A percentile compares a stretch with the other conserved stretches of the same genome.
Evolutionary conservation across 1,140 invertebrate genomes (phyloP).

Genomic region (Drosophila mauritiana): DNA sequence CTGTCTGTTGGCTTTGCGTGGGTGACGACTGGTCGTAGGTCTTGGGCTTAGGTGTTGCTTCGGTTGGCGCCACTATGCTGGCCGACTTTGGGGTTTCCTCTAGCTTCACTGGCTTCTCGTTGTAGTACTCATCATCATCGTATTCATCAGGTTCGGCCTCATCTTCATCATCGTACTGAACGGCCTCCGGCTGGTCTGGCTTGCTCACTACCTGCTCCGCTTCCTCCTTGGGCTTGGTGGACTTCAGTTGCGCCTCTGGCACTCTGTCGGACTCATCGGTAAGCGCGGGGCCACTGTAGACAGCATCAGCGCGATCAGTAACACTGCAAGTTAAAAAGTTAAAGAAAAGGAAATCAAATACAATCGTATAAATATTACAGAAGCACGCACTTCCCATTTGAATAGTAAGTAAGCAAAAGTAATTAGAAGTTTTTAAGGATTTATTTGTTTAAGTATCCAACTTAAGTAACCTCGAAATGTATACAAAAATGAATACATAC

Average conservation of each 20-base stretch:
- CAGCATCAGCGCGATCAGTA: slow-evolving; percentile 77
- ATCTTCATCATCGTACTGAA: slow-evolving; percentile 83
- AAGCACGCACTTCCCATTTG: background rate
- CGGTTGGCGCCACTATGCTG: slow-evolving; percentile 13
- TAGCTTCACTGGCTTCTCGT: slow-evolving; percentile 71
- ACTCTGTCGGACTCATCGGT: slow-evolving; percentile 74
- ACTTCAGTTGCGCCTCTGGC: slow-evolving; percentile 70
- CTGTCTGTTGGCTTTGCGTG: slow-evolving; percentile 83
- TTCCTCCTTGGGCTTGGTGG: slow-evolving; percentile 67
- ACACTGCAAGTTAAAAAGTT: slow-evolving; percentile 46
- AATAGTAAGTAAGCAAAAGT: background rate
- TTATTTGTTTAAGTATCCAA: background rate
- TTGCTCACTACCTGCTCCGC: slow-evolving; percentile 43
- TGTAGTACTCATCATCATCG: slow-evolving; percentile 85
- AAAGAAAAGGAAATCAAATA: background rate
- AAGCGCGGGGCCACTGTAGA: slow-evolving; percentile 66
- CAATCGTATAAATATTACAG: background rate
- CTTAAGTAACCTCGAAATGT: background rate
- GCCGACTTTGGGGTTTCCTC: slow-evolving; percentile 45
- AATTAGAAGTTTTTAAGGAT: background rate
- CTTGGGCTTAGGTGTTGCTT: slow-evolving; percentile 16
- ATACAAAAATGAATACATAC: background rate
- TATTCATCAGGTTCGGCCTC: slow-evolving; percentile 85
- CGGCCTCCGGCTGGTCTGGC: slow-evolving; percentile 31
- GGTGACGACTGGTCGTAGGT: slow-evolving; percentile 73